Base-by-base conservation (phyloP, 2,888 invertebrate genomes). In the Acrocyrtus sp. region DNA sequence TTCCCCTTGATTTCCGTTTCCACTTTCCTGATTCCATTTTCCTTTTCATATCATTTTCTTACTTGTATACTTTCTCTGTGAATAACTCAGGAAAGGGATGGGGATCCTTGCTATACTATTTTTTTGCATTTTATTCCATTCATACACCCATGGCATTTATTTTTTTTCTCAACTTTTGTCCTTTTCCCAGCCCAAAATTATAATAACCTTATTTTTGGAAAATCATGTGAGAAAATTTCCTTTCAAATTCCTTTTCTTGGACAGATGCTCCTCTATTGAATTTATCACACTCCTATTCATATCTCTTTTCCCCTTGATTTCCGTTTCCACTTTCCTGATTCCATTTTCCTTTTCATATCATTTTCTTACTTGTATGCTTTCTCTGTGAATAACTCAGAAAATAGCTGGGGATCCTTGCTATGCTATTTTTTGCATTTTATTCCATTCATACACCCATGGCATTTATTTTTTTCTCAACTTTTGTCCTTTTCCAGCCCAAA, bases 1-100 rank as follows among this genome's bases (percentile, higher is more conserved):
- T 66, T 66, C 66, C 66, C 21, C 66, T 66, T 66, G 66, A 66
- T 66, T 66, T 66, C 66, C 66, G 57, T 66, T 66, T 66, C 66
- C 66, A 66, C 66, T 66, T 66, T 66, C 57, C 24, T 65, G 65
- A 66, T 66, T 66, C 66, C 66, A 66, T 66, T 66, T 66, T 57
- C 66, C 57, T 29, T 60, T 27, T 10, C n/a, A n/a, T n/a, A n/a
- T 41, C 51, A 51, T 15, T 50, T 51, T 41, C 22, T 26, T 2
- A 51, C 51, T n/a, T 53, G 5, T 19, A 6, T 57, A 15, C 43
- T 15, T 22, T 48, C 34, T 54, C 24, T 50, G 50, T 39, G 48
- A 53, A 19, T 51, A 43, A 51, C n/a, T n/a, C n/a, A n/a, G n/a
- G n/a, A n/a, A n/a, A n/a, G n/a, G n/a, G n/a, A n/a, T n/a, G n/a